Base-by-base conservation (phyloP, 2,113 vertebrate genomes). In the Dinomys branickii region DNA sequence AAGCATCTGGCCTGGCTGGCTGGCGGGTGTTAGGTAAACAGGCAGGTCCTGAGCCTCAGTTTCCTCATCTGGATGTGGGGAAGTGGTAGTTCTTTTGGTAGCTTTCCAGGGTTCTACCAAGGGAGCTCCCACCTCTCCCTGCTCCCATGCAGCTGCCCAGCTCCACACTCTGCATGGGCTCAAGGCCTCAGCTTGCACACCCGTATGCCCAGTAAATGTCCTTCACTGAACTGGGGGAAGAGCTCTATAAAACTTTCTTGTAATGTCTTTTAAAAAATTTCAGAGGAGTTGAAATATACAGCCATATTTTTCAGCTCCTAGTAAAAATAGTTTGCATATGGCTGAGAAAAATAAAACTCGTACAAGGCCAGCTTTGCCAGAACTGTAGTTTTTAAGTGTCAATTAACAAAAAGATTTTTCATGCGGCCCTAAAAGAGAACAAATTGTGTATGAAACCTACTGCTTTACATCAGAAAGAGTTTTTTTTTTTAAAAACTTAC, bases 381-480 rank as follows among this genome's bases (percentile, higher is more conserved):
- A 91, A 59, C 59, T 86, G 8, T 71, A 69, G 97, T 92, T 90
- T 94, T 56, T 58, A 86, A 69, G 88, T 94, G 97, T 98, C 95
- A 96, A n/a, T 94, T 85, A 44, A 0, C 97, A 77, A 59, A 95
- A 85, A 85, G 26, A 95, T 63, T 54, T 52, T 96, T 94, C 96
- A 8, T 67, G 33, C 75, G 3, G 56, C 84, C 33, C 41, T 97
- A 96, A 86, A 97, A 97, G 94, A 35, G 88, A 52, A 35, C 83
- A 26, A 94, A 93, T 96, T 56, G 0, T 91, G n/a, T 85, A 41
- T 97, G 94, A 97, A 97, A 97, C 81, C 33, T 7, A 89, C 33
- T 97, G 88, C 52, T 97, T 97, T 96, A 69, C 71, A 89, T 96
- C 56, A 91, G 86, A 95, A 97, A 90, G 56, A 96, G 85, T 44